Evolutionary conservation across 2,888 invertebrate species (phyloP).

Genomic region (Drosophila kuntzei): DNA sequence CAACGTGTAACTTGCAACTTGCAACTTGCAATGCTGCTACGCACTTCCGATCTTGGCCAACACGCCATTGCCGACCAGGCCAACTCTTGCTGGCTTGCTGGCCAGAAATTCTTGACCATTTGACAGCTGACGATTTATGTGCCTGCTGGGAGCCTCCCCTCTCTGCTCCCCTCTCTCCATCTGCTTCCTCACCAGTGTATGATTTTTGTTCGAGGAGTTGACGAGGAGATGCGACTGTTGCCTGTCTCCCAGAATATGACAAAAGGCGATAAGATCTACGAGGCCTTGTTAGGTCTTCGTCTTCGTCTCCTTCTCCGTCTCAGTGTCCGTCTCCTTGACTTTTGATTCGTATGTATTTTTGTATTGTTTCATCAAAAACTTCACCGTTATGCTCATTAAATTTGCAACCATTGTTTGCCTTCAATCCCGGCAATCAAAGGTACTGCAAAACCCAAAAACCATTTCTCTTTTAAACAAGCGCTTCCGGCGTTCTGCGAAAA

Average conservation of each 20-base stretch:
- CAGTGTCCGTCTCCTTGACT: constrained; percentile 4
- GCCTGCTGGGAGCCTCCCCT: constrained; percentile 43
- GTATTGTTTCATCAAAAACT: constrained; percentile 80
- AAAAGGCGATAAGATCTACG: constrained; percentile 76
- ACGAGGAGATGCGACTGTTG: constrained; percentile 59
- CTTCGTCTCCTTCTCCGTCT: background rate
- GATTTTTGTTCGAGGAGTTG: constrained; percentile 27
- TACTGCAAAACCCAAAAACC: constrained; percentile 40
- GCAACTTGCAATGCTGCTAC: constrained; percentile 49
- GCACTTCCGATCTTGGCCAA: constrained; percentile 77
- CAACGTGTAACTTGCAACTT: constrained; percentile 19
- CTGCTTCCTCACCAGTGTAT: background rate
- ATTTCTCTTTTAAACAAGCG: constrained; percentile 68
- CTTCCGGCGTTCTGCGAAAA: constrained; percentile 80
- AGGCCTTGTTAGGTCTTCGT: constrained; percentile 65
- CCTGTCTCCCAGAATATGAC: constrained; percentile 74
- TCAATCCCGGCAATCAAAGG: constrained; percentile 53
- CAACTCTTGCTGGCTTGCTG: constrained; percentile 16
- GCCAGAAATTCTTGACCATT: constrained; percentile 67
- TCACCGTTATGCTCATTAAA: constrained; percentile 83
- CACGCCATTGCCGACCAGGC: constrained; percentile 42
- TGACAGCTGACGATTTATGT: constrained; percentile 82
- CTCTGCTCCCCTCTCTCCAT: background rate
- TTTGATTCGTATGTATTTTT: constrained; percentile 51
- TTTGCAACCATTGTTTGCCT: constrained; percentile 66